Percentiles rank a stretch among this genome's conserved stretches.
These are phyloP conservation scores for Suricata suricatta DNA, from an alignment of 2,113 vertebrate genomes.

Conservation along the genomic window DNA sequence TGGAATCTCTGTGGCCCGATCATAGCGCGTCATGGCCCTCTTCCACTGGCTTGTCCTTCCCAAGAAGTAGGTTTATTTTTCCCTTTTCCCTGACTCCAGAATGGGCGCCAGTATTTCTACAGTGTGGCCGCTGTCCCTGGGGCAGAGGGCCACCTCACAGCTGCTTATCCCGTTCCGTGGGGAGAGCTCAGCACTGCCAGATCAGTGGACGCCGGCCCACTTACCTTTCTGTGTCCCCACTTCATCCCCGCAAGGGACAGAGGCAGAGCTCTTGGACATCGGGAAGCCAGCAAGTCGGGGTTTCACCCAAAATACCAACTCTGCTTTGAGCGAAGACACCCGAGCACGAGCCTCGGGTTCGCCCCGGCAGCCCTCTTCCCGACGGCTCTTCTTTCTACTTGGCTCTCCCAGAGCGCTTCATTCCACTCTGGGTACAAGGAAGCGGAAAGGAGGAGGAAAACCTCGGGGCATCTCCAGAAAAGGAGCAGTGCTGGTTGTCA, in stretches of 20 bases:
- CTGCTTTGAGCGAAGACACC: background rate
- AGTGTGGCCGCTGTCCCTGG: background rate
- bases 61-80: background rate
- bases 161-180: background rate
- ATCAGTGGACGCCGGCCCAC: background rate
- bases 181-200: background rate
- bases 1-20: background rate
- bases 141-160: background rate
- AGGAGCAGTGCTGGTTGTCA: slow-evolving; percentile 72
- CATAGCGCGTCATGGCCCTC: background rate
- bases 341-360: background rate
- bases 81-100: background rate
- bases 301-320: slow-evolving; percentile 22
- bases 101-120: background rate
- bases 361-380: background rate
- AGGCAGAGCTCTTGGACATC: background rate
- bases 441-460: slow-evolving; percentile 6
- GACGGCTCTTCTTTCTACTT: background rate
- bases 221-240: slow-evolving; percentile 20
- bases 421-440: slow-evolving; percentile 53
- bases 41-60: background rate
- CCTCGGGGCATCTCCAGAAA: slow-evolving; percentile 49
- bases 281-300: slow-evolving; percentile 37
- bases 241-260: background rate
- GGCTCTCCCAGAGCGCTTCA: slow-evolving; percentile 23